Percentiles rank a stretch among this genome's conserved stretches.
Evolutionary conservation across 2,113 vertebrate genomes (phyloP).

Genomic region (Lasiurus cinereus): DNA sequence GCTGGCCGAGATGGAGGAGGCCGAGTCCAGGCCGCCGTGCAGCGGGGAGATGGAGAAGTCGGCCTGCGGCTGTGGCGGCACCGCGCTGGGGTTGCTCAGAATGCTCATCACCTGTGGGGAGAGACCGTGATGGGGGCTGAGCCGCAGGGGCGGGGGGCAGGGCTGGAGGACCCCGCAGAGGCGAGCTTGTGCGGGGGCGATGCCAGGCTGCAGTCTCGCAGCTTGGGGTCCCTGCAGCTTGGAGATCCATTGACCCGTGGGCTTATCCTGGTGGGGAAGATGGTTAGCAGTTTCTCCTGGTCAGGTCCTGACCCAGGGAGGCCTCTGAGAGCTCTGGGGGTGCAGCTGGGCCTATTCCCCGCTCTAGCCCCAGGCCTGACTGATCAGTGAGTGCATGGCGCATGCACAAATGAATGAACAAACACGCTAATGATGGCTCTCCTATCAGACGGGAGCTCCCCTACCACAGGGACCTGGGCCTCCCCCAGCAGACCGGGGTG

Average conservation of each 20-base stretch:
- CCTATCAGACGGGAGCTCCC: not conserved
- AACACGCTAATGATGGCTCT: not conserved
- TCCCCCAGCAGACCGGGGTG: not conserved
- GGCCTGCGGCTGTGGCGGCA: constrained; percentile 95
- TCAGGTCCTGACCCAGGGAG: too few relatives aligned
- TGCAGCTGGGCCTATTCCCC: not conserved
- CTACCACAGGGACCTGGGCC: not conserved
- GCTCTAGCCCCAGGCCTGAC: not conserved
- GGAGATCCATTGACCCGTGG: not conserved
- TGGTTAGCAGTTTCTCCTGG: too few relatives aligned
- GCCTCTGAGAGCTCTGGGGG: not conserved
- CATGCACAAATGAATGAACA: too few relatives aligned
- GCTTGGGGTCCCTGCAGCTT: not conserved
- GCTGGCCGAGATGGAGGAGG: constrained; percentile 97
- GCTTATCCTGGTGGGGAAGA: not conserved
- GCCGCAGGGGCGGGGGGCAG: accelerated
- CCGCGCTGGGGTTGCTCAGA: constrained; percentile 95
- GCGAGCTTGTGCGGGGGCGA: accelerated
- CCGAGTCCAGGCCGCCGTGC: constrained; percentile 95
- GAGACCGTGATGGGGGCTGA: not conserved
- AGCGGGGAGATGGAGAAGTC: constrained; percentile 99
- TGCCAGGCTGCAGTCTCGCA: accelerated
- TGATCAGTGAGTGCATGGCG: not conserved
- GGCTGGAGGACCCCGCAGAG: accelerated
- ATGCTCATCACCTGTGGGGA: constrained; percentile 97